These are phyloP conservation scores for Isichthys henryi DNA, from an alignment of 2,113 vertebrate species.

Conservation along the genomic window DNA sequence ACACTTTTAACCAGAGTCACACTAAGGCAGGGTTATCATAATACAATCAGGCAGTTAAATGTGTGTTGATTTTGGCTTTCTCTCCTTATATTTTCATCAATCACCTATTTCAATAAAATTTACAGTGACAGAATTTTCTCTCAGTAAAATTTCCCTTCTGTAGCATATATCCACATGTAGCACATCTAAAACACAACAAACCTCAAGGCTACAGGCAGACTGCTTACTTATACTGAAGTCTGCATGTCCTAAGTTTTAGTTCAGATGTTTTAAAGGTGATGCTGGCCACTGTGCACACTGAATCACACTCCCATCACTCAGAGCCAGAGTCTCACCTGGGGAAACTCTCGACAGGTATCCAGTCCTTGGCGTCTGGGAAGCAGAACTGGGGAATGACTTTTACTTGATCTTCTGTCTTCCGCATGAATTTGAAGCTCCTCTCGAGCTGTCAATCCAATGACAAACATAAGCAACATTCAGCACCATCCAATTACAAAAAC, in stretches of 20 bases:
- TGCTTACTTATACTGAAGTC: background rate
- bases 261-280: background rate
- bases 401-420: conserved; percentile 81
- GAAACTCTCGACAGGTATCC: conserved; percentile 73
- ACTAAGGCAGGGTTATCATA: background rate
- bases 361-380: conserved; percentile 82
- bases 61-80: background rate
- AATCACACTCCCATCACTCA: background rate
- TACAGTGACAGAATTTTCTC: background rate
- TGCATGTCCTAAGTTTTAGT: background rate
- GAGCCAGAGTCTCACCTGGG: conserved; percentile 58
- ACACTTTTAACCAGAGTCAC: background rate
- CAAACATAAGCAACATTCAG: background rate
- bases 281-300: background rate
- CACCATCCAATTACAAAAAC: background rate
- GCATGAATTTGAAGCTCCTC: conserved; percentile 78
- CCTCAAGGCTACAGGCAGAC: background rate
- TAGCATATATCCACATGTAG: background rate
- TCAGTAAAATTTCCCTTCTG: background rate
- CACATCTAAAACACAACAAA: background rate
- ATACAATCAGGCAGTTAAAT: background rate
- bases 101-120: background rate
- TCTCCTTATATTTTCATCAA: background rate
- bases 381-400: conserved; percentile 87
- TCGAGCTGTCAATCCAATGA: conserved; percentile 63